These are phyloP conservation scores for Raja brachyura DNA, from an alignment of 2,113 vertebrate species.

Conservation along the genomic window DNA sequence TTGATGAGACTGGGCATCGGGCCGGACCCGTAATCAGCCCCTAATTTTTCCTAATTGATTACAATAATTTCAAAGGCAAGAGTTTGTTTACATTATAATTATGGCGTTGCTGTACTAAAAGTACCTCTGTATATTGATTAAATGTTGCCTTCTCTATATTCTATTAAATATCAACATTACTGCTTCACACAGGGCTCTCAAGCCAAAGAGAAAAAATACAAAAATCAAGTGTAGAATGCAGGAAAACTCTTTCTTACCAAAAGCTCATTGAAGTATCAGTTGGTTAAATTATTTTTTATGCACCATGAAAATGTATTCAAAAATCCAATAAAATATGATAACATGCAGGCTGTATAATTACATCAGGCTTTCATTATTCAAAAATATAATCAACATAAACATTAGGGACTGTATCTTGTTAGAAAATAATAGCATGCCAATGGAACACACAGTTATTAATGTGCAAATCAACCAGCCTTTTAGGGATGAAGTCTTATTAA, in stretches of 20 bases:
- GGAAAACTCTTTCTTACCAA: neutral
- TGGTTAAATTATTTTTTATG: neutral
- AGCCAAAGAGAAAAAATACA: neutral
- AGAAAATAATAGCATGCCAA: neutral
- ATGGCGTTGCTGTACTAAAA: neutral
- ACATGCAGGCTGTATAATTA: neutral
- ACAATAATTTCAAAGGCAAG: neutral
- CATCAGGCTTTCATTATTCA: constrained; percentile 10
- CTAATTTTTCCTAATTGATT: no score
- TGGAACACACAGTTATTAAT: neutral
- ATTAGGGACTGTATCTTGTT: neutral
- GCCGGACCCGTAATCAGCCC: no score
- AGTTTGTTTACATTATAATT: neutral
- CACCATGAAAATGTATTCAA: neutral
- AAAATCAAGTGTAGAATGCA: neutral
- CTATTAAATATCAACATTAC: neutral
- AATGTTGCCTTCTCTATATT: neutral
- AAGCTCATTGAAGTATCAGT: neutral
- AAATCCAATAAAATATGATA: neutral
- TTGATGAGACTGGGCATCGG: no score
- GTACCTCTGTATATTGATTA: neutral
- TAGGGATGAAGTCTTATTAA: neutral
- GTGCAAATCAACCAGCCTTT: neutral
- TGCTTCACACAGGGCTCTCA: neutral
- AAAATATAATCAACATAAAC: neutral